Evolutionary conservation across 2,797 vertebrate species (phyloP).

Genomic region (Benthosema pterotum): DNA sequence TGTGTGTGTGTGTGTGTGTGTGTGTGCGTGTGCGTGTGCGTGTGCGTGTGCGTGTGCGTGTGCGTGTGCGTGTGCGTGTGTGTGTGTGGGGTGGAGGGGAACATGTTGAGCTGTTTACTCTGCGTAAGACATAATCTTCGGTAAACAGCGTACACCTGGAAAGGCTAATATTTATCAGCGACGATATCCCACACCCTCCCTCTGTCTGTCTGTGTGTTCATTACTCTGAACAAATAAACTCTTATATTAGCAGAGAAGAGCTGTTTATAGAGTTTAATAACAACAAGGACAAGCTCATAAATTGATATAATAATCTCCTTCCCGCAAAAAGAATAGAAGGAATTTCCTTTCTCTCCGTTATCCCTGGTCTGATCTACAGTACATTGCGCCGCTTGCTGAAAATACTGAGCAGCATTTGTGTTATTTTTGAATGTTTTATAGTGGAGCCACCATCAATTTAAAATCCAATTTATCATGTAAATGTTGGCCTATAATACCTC

Average conservation of each 20-base stretch:
- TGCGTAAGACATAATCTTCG: slow-evolving; percentile 58
- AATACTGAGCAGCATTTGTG: too few species aligned
- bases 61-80: not conserved
- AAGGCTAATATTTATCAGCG: slow-evolving; percentile 67
- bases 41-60: slow-evolving; percentile 3
- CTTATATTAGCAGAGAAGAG: slow-evolving; percentile 37
- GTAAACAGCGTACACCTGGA: slow-evolving; percentile 60
- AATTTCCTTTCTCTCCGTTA: not conserved
- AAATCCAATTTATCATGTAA: too few species aligned
- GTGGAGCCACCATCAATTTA: too few species aligned
- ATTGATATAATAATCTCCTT: slow-evolving; percentile 31
- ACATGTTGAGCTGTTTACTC: slow-evolving; percentile 29
- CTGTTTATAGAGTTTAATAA: slow-evolving; percentile 41
- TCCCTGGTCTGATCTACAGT: not conserved
- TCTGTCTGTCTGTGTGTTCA: slow-evolving; percentile 21
- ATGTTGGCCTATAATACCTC: too few species aligned
- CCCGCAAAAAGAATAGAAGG: slow-evolving; percentile 11
- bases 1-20: slow-evolving; percentile 2
- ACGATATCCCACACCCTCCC: not conserved
- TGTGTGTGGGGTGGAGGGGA: slow-evolving; percentile 7
- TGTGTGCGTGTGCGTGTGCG: not conserved
- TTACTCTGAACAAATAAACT: slow-evolving; percentile 50
- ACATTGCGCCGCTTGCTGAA: too few species aligned
- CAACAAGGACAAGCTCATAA: slow-evolving; percentile 40
- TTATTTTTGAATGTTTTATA: too few species aligned